Evolutionary conservation across 2,113 vertebrate genomes (phyloP).

Genomic region (Nanorana parkeri): DNA sequence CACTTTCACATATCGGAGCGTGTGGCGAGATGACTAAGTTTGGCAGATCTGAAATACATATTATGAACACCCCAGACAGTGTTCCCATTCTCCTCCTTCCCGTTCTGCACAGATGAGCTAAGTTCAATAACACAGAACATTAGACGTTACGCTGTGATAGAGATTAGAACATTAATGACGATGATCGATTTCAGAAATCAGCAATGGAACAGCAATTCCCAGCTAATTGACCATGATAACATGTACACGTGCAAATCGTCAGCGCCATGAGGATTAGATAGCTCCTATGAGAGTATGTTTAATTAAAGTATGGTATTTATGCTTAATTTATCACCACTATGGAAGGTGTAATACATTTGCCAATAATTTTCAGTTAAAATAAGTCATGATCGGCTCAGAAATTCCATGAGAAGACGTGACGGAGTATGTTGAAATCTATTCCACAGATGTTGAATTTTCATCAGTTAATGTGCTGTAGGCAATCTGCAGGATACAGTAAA

Average conservation of each 20-base stretch:
- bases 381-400: constrained; percentile 27
- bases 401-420: constrained; percentile 22
- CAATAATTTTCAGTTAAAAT: constrained; percentile 26
- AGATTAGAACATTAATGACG: neutral
- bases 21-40: neutral
- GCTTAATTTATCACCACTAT: neutral
- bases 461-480: constrained; percentile 30
- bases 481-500: neutral
- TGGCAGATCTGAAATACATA: constrained; percentile 6
- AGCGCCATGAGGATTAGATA: constrained; percentile 20
- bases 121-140: constrained; percentile 22
- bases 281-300: constrained; percentile 13
- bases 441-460: constrained; percentile 25
- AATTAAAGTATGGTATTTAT: constrained; percentile 16
- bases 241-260: neutral
- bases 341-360: constrained; percentile 19
- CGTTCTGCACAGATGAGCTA: constrained; percentile 9
- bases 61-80: constrained; percentile 25
- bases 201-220: neutral
- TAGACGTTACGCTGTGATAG: neutral
- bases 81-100: neutral
- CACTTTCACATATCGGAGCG: constrained; percentile 8
- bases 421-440: constrained; percentile 21
- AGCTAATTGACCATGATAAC: constrained; percentile 6
- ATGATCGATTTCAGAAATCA: neutral